A percentile compares a stretch with the other conserved stretches of the same genome.
Evolutionary conservation across 2,113 vertebrate genomes (phyloP).

Genomic region (Ardeotis arabs): DNA sequence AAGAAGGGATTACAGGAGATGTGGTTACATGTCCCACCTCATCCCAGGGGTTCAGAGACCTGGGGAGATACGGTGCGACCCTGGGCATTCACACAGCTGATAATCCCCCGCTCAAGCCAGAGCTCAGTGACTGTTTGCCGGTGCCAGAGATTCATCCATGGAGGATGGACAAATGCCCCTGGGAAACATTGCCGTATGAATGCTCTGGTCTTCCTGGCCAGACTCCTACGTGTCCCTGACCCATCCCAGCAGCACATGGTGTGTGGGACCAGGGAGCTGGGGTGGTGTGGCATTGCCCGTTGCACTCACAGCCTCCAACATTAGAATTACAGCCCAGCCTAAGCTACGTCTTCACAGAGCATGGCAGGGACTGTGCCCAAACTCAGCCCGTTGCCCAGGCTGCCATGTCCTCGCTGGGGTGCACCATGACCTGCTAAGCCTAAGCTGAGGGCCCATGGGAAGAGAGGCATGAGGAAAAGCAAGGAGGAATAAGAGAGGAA

Average conservation of each 20-base stretch:
- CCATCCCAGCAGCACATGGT: not conserved
- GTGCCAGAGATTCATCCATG: not conserved
- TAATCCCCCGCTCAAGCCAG: not conserved
- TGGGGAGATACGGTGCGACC: accelerated
- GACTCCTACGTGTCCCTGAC: not conserved
- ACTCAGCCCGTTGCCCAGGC: not conserved
- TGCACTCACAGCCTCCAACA: not conserved
- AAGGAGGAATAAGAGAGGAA: not conserved
- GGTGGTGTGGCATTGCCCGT: accelerated
- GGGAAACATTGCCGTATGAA: accelerated
- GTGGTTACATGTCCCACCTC: not conserved
- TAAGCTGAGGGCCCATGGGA: not conserved
- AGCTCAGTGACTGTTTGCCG: not conserved
- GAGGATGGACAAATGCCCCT: not conserved
- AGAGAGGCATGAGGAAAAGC: not conserved
- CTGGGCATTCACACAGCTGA: not conserved
- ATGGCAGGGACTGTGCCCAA: not conserved
- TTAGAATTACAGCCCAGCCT: not conserved
- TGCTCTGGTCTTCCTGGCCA: not conserved
- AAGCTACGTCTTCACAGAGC: accelerated
- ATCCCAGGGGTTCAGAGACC: not conserved
- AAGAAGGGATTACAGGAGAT: not conserved
- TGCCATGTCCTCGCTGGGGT: not conserved
- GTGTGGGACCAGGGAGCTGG: not conserved
- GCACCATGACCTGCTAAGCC: too few species aligned